These are phyloP conservation scores for Tragelaphus imberbis DNA, from an alignment of 2,113 vertebrate genomes.

Conservation along the genomic window DNA sequence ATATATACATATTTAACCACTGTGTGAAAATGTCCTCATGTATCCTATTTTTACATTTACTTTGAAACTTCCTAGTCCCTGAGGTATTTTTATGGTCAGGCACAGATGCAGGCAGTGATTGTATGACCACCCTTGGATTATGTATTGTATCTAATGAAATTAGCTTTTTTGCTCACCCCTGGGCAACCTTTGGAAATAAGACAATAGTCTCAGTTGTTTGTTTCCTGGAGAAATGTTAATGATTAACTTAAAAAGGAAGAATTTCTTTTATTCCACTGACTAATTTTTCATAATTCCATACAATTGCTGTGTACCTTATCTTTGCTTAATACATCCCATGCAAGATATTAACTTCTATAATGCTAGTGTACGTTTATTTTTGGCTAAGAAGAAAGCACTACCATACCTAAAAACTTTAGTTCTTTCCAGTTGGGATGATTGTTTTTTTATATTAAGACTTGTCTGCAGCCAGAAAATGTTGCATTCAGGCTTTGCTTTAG, in stretches of 20 bases:
- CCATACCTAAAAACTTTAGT: slow-evolving; percentile 56
- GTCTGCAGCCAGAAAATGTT: slow-evolving; percentile 74
- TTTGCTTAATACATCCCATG: slow-evolving; percentile 68
- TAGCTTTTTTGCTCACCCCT: slow-evolving; percentile 57
- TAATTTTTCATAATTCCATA: slow-evolving; percentile 64
- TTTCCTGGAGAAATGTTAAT: slow-evolving; percentile 73
- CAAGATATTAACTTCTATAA: slow-evolving; percentile 62
- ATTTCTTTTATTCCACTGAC: slow-evolving; percentile 69
- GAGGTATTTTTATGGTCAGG: slow-evolving; percentile 47
- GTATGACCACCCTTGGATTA: slow-evolving; percentile 44
- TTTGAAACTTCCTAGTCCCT: slow-evolving; percentile 48
- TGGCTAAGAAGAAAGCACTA: slow-evolving; percentile 56
- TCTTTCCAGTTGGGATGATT: slow-evolving; percentile 68
- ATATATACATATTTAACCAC: neutral
- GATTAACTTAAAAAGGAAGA: slow-evolving; percentile 72
- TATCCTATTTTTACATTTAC: slow-evolving; percentile 26
- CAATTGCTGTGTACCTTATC: slow-evolving; percentile 67
- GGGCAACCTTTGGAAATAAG: slow-evolving; percentile 72
- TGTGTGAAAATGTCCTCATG: neutral
- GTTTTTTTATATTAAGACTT: slow-evolving; percentile 66
- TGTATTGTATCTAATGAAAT: slow-evolving; percentile 65
- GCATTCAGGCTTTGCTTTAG: slow-evolving; percentile 75
- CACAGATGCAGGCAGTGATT: slow-evolving; percentile 8
- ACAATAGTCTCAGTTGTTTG: slow-evolving; percentile 69
- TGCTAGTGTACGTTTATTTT: slow-evolving; percentile 36